Evolutionary conservation across 2,888 invertebrate species (phyloP).

Genomic region (Drosophila picticornis): DNA sequence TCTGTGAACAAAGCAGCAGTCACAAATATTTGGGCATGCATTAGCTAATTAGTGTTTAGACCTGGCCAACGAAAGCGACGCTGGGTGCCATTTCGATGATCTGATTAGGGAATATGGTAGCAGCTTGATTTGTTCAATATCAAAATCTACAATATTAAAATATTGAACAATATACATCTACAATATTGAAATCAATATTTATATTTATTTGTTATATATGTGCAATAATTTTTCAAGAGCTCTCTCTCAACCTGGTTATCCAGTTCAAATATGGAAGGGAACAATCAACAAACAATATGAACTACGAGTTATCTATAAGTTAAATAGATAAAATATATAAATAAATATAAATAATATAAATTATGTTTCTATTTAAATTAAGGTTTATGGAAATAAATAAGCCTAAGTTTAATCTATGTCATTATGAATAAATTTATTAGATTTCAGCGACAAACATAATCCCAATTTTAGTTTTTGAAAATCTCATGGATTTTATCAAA

Average conservation of each 20-base stretch:
- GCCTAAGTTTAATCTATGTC: background rate
- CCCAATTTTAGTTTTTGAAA: background rate
- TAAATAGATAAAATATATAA: background rate
- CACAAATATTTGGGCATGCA: slow-evolving; percentile 55
- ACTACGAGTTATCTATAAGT: background rate
- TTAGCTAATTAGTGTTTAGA: slow-evolving; percentile 66
- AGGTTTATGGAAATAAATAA: background rate
- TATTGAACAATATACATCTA: background rate
- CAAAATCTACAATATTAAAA: background rate
- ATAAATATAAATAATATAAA: background rate
- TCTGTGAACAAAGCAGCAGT: slow-evolving; percentile 43
- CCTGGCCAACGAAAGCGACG: slow-evolving; percentile 4
- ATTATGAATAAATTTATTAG: background rate
- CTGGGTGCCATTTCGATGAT: slow-evolving; percentile 25
- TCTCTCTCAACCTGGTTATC: background rate
- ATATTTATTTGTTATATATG: background rate
- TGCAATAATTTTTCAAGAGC: background rate
- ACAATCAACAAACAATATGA: background rate
- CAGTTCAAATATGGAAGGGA: background rate
- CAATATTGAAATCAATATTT: background rate
- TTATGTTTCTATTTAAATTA: background rate
- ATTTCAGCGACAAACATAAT: background rate
- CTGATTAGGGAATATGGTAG: slow-evolving; percentile 27
- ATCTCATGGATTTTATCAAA: background rate
- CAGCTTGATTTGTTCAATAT: slow-evolving; percentile 15